Percentiles rank a stretch among this genome's conserved stretches.
These are phyloP conservation scores for Phenganax marumi DNA, from an alignment of 92 coral and sea anemone genomes.

Conservation along the genomic window DNA sequence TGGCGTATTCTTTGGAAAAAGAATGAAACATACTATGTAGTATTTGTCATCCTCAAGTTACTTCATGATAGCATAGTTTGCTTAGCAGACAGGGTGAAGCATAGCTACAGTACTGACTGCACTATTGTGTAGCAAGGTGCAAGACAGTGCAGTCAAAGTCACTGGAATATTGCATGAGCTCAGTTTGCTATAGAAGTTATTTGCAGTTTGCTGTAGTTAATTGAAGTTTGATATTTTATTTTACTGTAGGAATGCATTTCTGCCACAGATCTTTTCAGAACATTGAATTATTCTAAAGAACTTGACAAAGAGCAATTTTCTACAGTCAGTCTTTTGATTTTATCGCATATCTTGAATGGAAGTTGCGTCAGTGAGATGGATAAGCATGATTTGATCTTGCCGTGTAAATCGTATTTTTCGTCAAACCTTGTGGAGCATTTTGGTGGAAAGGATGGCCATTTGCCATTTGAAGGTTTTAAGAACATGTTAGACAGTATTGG, in stretches of 20 bases:
- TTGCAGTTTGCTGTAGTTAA: too few relatives aligned
- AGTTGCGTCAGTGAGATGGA: neutral
- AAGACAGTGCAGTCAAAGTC: too few relatives aligned
- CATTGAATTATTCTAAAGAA: constrained; percentile 13
- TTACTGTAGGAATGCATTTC: constrained; percentile 13
- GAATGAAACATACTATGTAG: too few relatives aligned
- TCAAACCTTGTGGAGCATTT: constrained; percentile 12
- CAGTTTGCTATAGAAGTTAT: too few relatives aligned
- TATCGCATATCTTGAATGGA: constrained; percentile 28
- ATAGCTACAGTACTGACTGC: too few relatives aligned
- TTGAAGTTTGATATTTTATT: neutral
- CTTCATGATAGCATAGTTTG: too few relatives aligned
- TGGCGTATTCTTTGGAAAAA: too few relatives aligned
- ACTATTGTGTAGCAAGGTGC: too few relatives aligned
- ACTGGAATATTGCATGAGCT: too few relatives aligned
- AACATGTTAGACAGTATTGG: constrained; percentile 3
- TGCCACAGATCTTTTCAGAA: constrained; percentile 11
- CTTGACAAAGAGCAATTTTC: constrained; percentile 27
- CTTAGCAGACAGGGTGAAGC: too few relatives aligned
- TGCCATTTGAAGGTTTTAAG: constrained; percentile 12
- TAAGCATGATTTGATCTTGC: constrained; percentile 1
- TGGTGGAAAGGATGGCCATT: constrained; percentile 15
- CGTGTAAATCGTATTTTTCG: constrained; percentile 20
- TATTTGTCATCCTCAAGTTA: too few relatives aligned
- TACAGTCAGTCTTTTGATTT: neutral